A percentile compares a stretch with the other conserved stretches of the same genome.
Conservation (phyloP, 2,888 invertebrate species). For the Hirudinaria manillensis region DNA sequence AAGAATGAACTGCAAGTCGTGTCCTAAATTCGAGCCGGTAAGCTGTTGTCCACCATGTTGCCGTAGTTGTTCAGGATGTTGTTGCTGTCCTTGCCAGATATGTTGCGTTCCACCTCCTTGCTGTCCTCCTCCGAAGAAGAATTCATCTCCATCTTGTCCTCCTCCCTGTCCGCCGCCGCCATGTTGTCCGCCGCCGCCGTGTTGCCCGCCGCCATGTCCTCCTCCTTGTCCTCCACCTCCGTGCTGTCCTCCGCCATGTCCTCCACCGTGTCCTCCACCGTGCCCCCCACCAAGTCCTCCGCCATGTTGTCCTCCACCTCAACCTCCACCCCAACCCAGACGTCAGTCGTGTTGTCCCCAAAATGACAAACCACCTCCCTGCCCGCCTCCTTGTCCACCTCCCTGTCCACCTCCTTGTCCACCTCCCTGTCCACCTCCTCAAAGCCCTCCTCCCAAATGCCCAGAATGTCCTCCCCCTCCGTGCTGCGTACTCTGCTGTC, state of each 20-base stretch:
- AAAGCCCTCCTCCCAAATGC: slow-evolving; percentile 3
- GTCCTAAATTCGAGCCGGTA: slow-evolving; percentile 6
- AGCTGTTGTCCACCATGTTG: not conserved
- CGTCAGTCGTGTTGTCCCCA: slow-evolving; percentile 1
- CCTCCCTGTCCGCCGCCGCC: slow-evolving; percentile 27
- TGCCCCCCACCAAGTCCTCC: slow-evolving; percentile 13
- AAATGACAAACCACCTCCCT: not conserved
- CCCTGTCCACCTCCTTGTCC: not conserved
- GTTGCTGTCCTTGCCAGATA: not conserved
- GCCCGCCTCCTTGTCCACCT: slow-evolving; percentile 5
- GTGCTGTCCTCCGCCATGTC: not conserved
- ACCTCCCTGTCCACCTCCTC: not conserved
- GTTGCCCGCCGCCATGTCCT: slow-evolving; percentile 4
- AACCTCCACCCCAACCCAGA: not conserved
- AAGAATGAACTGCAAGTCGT: slow-evolving; percentile 27
- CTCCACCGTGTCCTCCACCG: slow-evolving; percentile 7
- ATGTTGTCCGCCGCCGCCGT: slow-evolving; percentile 25
- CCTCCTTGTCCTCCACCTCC: slow-evolving; percentile 10
- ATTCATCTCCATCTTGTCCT: not conserved
- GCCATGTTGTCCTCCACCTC: slow-evolving; percentile 18
- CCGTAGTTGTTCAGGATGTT: slow-evolving; percentile 5
- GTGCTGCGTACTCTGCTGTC: slow-evolving; percentile 16
- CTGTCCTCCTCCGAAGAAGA: slow-evolving; percentile 9
- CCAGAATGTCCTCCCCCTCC: slow-evolving; percentile 27
- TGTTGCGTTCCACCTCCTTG: slow-evolving; percentile 12